phyloP scores from a whole-genome alignment of 2,113 vertebrate species.

The Prolemur simus region DNA sequence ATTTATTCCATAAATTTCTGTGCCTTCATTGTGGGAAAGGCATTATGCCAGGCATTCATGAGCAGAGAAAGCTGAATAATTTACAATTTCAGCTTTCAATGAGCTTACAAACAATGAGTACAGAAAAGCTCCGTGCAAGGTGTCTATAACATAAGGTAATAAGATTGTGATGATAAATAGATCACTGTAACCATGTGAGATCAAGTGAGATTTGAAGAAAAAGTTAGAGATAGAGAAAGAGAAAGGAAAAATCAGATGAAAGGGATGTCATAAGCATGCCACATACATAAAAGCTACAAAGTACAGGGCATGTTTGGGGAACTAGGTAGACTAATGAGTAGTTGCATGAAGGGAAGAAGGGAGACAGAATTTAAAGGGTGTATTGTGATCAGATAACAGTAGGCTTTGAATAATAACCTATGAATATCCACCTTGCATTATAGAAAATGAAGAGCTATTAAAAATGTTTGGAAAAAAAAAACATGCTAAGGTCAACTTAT shows the following conservation, averaged over 20 bases:
- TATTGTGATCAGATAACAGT: background rate
- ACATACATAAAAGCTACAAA: background rate
- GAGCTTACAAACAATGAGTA: conserved; percentile 3
- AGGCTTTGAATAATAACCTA: background rate
- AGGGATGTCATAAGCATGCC: background rate
- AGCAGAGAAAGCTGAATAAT: conserved; percentile 38
- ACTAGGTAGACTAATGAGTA: background rate
- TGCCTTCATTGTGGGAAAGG: background rate
- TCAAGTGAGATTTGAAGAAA: background rate
- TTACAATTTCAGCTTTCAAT: conserved; percentile 32
- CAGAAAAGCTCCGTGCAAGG: background rate
- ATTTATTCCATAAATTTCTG: conserved; percentile 61
- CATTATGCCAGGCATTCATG: background rate
- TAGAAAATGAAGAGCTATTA: background rate
- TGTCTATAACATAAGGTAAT: background rate
- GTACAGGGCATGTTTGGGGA: background rate
- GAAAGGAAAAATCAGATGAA: background rate
- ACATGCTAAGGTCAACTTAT: background rate
- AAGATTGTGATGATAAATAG: background rate
- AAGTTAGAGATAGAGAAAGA: background rate
- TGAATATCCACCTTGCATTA: background rate
- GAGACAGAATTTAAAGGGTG: background rate
- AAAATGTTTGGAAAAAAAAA: background rate
- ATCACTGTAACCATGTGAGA: background rate
- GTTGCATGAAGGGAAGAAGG: background rate